A percentile compares a stretch with the other conserved stretches of the same genome.
These are phyloP conservation scores for Istiophorus platypterus DNA, from an alignment of 2,113 vertebrate genomes.

Conservation along the genomic window DNA sequence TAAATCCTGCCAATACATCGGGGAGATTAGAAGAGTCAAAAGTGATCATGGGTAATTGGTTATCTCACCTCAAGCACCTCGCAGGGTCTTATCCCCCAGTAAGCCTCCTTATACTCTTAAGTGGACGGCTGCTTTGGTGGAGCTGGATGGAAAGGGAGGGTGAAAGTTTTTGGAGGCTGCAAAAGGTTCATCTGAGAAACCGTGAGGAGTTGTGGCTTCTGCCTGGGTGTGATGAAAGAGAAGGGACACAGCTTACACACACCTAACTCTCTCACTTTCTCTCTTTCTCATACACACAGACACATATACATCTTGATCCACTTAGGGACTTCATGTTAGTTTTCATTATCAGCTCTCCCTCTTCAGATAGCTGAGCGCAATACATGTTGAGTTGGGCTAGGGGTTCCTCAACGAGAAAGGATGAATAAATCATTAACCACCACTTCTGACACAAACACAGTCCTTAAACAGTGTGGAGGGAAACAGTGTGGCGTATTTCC, in stretches of 20 bases:
- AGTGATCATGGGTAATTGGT: conserved; percentile 86
- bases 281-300: conserved; percentile 4
- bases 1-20: conserved; percentile 80
- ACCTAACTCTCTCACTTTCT: background rate
- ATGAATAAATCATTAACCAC: conserved; percentile 77
- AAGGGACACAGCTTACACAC: conserved; percentile 52
- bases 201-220: conserved; percentile 71
- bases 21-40: conserved; percentile 85
- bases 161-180: conserved; percentile 80
- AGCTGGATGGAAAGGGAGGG: conserved; percentile 41
- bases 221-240: conserved; percentile 79
- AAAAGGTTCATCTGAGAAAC: conserved; percentile 81
- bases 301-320: conserved; percentile 68
- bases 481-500: conserved; percentile 3
- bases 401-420: conserved; percentile 55
- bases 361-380: conserved; percentile 77
- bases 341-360: conserved; percentile 79
- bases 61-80: conserved; percentile 83
- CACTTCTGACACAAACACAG: conserved; percentile 73
- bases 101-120: conserved; percentile 83
- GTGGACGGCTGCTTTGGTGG: conserved; percentile 78
- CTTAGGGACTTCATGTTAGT: conserved; percentile 75
- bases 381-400: conserved; percentile 60
- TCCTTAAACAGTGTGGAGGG: conserved; percentile 59
- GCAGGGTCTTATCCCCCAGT: conserved; percentile 79